These are phyloP conservation scores for Bubo scandiacus DNA, from an alignment of 2,113 vertebrate genomes.

Conservation along the genomic window DNA sequence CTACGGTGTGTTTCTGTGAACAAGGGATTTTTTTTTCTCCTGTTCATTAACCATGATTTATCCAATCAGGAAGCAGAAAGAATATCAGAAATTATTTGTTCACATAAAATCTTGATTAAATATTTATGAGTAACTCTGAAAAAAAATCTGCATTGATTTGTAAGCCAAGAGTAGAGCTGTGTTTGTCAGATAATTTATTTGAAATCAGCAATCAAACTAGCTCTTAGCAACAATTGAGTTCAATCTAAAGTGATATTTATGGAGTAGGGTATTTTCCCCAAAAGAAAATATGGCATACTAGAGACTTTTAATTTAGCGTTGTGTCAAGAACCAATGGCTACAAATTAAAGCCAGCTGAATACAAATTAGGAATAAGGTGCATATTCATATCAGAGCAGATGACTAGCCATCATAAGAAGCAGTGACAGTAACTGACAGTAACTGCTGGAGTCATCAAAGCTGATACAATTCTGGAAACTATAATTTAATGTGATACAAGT, in stretches of 20 bases:
- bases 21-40: not conserved
- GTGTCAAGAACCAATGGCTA: not conserved
- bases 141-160: not conserved
- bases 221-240: not conserved
- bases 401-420: not conserved
- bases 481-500: not conserved
- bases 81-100: conserved; percentile 8
- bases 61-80: not conserved
- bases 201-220: not conserved
- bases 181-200: not conserved
- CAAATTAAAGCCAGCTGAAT: not conserved
- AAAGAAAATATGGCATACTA: not conserved
- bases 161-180: not conserved
- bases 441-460: not conserved
- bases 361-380: not conserved
- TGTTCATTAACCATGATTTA: not conserved
- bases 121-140: not conserved
- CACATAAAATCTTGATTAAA: not conserved
- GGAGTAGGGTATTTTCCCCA: not conserved
- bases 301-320: not conserved
- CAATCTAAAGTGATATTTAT: not conserved
- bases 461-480: not conserved
- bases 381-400: not conserved
- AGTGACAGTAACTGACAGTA: not conserved
- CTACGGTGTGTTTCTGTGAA: not conserved